A percentile compares a stretch with the other conserved stretches of the same genome.
Evolutionary conservation across 2,797 vertebrate genomes (phyloP).

Genomic region (Chrysocyon brachyurus): DNA sequence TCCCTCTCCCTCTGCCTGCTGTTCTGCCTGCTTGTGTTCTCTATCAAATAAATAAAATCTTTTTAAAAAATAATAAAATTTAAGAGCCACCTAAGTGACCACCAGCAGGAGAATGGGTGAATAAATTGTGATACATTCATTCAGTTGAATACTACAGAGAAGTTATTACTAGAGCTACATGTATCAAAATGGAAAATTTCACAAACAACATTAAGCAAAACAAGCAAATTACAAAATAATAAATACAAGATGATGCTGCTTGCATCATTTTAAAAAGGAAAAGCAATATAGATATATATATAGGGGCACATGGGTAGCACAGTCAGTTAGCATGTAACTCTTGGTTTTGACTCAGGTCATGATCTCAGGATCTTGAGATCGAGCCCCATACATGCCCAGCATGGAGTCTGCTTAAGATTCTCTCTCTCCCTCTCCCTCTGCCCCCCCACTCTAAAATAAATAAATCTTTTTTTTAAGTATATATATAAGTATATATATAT

Average conservation of each 20-base stretch:
- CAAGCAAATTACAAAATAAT: constrained; percentile 30
- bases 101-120: neutral
- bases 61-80: constrained; percentile 7
- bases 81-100: neutral
- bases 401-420: neutral
- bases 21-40: too few species aligned
- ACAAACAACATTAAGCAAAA: neutral
- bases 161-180: neutral
- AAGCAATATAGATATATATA: neutral
- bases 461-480: neutral
- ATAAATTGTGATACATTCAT: neutral
- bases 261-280: constrained; percentile 25
- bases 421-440: neutral
- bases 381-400: neutral
- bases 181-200: neutral
- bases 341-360: neutral
- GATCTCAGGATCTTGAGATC: neutral
- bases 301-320: too few species aligned
- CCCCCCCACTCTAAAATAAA: neutral
- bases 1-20: too few species aligned
- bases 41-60: neutral
- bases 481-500: too few species aligned
- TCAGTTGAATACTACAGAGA: neutral
- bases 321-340: neutral
- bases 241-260: neutral